These are phyloP conservation scores for Nothocercus nigrocapillus DNA, from an alignment of 2,113 vertebrate species.

Conservation along the genomic window DNA sequence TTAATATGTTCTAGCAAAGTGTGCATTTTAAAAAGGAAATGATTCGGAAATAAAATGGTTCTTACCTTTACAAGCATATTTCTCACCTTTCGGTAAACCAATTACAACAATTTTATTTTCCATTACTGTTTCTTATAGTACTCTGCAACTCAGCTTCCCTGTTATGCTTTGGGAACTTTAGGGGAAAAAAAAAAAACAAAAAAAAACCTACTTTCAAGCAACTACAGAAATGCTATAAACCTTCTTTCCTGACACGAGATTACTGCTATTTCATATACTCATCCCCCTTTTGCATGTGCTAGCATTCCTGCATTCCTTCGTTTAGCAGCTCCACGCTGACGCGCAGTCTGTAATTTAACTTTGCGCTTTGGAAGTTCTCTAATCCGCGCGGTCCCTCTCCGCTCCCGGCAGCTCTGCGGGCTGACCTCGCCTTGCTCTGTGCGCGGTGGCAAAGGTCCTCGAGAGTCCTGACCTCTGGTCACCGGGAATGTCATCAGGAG, in stretches of 20 bases:
- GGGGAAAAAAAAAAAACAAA: neutral
- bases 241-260: neutral
- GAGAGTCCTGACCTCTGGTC: constrained; percentile 63
- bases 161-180: neutral
- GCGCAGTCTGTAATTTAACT: constrained; percentile 43
- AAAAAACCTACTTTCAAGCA: neutral
- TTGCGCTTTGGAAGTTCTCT: neutral
- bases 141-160: neutral
- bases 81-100: neutral
- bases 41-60: neutral
- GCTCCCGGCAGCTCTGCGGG: constrained; percentile 28
- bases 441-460: constrained; percentile 51
- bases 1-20: neutral
- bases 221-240: neutral
- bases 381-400: constrained; percentile 14
- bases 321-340: neutral
- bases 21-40: neutral
- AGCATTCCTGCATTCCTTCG: neutral
- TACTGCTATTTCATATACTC: neutral
- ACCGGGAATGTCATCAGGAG: constrained; percentile 69
- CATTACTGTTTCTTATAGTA: neutral
- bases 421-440: constrained; percentile 70
- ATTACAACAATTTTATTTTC: neutral
- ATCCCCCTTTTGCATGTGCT: neutral
- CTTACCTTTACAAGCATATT: neutral